phyloP scores from a whole-genome alignment of 2,888 invertebrate species.

The Athrips mouffetella region DNA sequence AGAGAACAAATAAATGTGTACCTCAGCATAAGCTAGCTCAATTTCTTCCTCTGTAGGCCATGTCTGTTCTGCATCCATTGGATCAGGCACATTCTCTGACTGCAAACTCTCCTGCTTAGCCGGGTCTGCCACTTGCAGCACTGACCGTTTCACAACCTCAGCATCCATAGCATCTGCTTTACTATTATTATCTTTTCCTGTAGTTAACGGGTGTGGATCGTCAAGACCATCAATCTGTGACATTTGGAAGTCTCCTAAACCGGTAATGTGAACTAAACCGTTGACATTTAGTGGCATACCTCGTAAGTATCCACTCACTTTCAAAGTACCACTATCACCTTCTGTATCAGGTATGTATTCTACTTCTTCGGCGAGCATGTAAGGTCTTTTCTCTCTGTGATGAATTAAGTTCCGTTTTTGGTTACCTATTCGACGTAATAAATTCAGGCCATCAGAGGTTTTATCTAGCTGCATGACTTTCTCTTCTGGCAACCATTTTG shows the following conservation, averaged over 20 bases:
- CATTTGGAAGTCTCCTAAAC: constrained; percentile 96
- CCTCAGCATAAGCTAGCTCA: constrained; percentile 81
- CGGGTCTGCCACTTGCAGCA: constrained; percentile 81
- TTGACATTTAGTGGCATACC: constrained; percentile 92
- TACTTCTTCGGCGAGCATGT: constrained; percentile 89
- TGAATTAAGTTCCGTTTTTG: constrained; percentile 87
- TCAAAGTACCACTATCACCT: constrained; percentile 81
- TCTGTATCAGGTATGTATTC: constrained; percentile 78
- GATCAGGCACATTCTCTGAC: constrained; percentile 89
- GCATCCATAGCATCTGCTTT: constrained; percentile 65
- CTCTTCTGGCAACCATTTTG: constrained; percentile 88
- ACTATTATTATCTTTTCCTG: constrained; percentile 63
- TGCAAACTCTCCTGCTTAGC: constrained; percentile 85
- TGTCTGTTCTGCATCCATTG: constrained; percentile 97
- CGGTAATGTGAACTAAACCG: constrained; percentile 92
- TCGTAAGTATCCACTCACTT: constrained; percentile 92
- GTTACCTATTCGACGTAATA: constrained; percentile 83
- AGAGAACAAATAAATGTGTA: constrained; percentile 23
- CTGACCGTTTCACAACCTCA: constrained; percentile 53
- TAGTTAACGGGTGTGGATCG: constrained; percentile 82
- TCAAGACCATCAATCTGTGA: constrained; percentile 83
- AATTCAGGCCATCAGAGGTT: constrained; percentile 84
- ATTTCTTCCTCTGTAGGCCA: constrained; percentile 97
- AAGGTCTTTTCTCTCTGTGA: constrained; percentile 87
- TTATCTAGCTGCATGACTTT: constrained; percentile 89